Percentiles rank a stretch among this genome's conserved stretches.
Conservation (phyloP, 2,113 vertebrate genomes). For the Typhlomys cinereus region DNA sequence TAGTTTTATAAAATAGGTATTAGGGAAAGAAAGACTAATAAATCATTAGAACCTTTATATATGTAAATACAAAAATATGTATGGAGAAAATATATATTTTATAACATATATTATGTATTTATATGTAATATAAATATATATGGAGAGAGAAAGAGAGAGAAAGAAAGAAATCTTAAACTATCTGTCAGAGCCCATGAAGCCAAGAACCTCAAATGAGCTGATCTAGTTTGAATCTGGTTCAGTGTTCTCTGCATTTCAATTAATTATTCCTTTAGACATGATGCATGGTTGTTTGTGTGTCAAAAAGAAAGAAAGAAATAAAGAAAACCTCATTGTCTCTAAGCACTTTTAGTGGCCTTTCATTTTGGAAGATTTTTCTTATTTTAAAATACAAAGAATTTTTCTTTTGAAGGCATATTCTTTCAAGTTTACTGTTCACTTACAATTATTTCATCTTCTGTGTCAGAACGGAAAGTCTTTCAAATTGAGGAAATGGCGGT, state of each 20-base stretch:
- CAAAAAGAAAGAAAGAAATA: not conserved
- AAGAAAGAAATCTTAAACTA: conserved; percentile 41
- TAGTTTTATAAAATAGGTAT: conserved; percentile 32
- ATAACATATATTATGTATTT: too few relatives aligned
- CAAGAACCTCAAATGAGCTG: conserved; percentile 82
- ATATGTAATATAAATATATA: too few relatives aligned
- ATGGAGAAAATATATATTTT: too few relatives aligned
- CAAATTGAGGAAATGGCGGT: conserved; percentile 24
- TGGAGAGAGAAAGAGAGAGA: not conserved
- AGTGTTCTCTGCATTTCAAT: conserved; percentile 74
- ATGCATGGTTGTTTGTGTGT: conserved; percentile 64
- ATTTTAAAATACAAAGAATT: conserved; percentile 45
- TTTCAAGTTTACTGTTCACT: conserved; percentile 27
- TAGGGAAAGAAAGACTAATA: conserved; percentile 74
- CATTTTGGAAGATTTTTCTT: not conserved
- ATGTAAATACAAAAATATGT: too few relatives aligned
- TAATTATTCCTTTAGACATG: conserved; percentile 84
- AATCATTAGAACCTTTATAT: conserved; percentile 71
- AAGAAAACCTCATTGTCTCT: conserved; percentile 2
- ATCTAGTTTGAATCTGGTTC: conserved; percentile 80
- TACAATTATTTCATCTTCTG: conserved; percentile 52
- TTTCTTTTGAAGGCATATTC: conserved; percentile 38
- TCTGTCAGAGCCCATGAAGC: conserved; percentile 70
- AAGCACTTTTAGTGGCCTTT: conserved; percentile 39
- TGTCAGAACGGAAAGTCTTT: conserved; percentile 55